Percentiles rank a stretch among this genome's conserved stretches.
These are phyloP conservation scores for Platyrinchus mystaceus DNA, from an alignment of 2,797 vertebrate genomes.

Conservation along the genomic window DNA sequence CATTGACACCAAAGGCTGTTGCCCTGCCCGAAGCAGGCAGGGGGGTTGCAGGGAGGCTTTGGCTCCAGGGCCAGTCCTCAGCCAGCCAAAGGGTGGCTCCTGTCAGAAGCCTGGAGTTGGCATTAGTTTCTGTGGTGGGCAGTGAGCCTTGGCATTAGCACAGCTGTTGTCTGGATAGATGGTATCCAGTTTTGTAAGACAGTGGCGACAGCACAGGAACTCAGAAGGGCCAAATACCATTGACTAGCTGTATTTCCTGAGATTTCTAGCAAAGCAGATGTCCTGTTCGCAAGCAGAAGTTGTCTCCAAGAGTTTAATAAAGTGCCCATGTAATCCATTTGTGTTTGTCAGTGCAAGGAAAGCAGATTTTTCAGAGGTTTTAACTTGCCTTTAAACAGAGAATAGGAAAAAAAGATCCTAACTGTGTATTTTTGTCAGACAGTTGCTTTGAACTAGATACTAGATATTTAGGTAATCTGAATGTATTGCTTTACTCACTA, in stretches of 20 bases:
- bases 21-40: accelerated
- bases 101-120: no score
- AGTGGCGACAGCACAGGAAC: not conserved
- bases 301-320: not conserved
- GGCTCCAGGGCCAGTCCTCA: accelerated
- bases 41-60: not conserved
- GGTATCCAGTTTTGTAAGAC: not conserved
- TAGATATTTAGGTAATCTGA: not conserved
- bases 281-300: not conserved
- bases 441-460: not conserved
- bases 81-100: no score
- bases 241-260: not conserved
- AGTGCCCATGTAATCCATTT: not conserved
- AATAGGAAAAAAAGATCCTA: not conserved
- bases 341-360: not conserved
- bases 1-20: not conserved
- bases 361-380: not conserved
- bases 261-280: not conserved
- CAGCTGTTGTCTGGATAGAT: not conserved
- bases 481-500: not conserved
- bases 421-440: not conserved
- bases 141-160: not conserved
- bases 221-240: not conserved
- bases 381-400: not conserved
- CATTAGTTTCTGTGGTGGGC: no score